Base-by-base conservation (phyloP, 2,113 vertebrate genomes). In the Loxodonta africana region DNA sequence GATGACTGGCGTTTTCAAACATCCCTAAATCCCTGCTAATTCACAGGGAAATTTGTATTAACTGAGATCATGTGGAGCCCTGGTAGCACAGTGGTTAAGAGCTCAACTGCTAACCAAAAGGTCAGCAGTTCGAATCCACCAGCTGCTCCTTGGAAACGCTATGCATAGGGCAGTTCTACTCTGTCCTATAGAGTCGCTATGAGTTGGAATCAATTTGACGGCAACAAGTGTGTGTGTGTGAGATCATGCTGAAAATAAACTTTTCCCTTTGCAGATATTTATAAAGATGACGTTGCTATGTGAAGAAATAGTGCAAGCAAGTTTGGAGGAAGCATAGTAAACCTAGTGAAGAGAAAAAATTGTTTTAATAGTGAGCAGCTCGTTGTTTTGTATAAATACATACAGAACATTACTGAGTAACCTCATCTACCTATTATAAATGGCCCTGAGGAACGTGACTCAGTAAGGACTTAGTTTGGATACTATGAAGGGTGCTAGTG, bases 221-320 rank as follows among this genome's bases (percentile, higher is more conserved):
- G 53, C 53, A 57, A 57, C 15, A 14, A 17, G 15, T 57, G 53
- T 57, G 53, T 57, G 53, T 57, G 15, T 57, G 53, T 15, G 51
- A 67, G 74, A 92, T 25, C n/a, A 37, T 60, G 2, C 60, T 65
- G n/a, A 73, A 88, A 93, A 65, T 88, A 53, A 95, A n/a, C 60
- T 41, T 81, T 94, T 85, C 73, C 71, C 65, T 90, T 90, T 57
- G 20, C 2, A 62, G 60, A 44, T 92, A 21, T 77, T 96, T 95
- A 90, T 88, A 48, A 84, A 92, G 26, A 21, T 57, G 65, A 30
- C 41, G 23, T n/a, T 95, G 62, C 25, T 63, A 0, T 83, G 26
- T 87, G 71, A 86, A 46, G 10, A 8, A 83, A 71, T 37, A 81
- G 8, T 87, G 41, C 65, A 67, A 95, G 63, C 33, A 80, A 65